Evolutionary conservation across 2,888 invertebrate species (phyloP).

Genomic region (Zeuzera pyrina): DNA sequence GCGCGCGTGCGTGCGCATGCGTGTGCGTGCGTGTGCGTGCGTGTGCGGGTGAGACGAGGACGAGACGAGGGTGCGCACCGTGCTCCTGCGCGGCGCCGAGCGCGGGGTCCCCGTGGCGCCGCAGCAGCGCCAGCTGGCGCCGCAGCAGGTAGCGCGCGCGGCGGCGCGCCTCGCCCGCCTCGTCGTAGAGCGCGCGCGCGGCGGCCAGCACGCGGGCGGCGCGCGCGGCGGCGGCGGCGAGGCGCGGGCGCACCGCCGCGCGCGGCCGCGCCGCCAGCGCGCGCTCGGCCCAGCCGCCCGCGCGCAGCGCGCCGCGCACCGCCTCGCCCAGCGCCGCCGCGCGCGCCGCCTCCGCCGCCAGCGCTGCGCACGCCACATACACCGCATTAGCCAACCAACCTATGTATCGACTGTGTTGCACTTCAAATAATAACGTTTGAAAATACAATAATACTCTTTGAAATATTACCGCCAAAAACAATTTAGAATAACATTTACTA

Average conservation of each 20-base stretch:
- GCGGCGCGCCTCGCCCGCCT: constrained; percentile 59
- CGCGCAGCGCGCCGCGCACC: constrained; percentile 50
- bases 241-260: constrained; percentile 23
- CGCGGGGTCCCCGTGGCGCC: constrained; percentile 77
- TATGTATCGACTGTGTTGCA: too few species aligned
- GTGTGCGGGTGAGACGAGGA: too few species aligned
- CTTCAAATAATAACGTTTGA: too few species aligned
- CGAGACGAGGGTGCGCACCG: constrained; percentile 38
- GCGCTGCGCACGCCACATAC: constrained; percentile 25
- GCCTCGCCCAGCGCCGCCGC: too few species aligned
- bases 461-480: constrained; percentile 29
- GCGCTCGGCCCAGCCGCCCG: constrained; percentile 57
- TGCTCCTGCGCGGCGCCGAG: constrained; percentile 81
- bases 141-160: constrained; percentile 62
- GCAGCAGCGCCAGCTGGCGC: constrained; percentile 67
- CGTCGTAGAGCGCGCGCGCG: constrained; percentile 54
- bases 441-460: too few species aligned
- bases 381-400: too few species aligned
- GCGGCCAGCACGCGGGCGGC: constrained; percentile 55
- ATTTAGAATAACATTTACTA: neutral
- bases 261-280: constrained; percentile 34
- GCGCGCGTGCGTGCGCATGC: too few species aligned
- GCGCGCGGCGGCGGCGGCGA: constrained; percentile 20
- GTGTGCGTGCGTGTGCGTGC: too few species aligned
- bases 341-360: constrained; percentile 44